Percentiles rank a stretch among this genome's conserved stretches.
phyloP scores from a whole-genome alignment of 2,797 vertebrate genomes.

The Gadopsis bispinosus region DNA sequence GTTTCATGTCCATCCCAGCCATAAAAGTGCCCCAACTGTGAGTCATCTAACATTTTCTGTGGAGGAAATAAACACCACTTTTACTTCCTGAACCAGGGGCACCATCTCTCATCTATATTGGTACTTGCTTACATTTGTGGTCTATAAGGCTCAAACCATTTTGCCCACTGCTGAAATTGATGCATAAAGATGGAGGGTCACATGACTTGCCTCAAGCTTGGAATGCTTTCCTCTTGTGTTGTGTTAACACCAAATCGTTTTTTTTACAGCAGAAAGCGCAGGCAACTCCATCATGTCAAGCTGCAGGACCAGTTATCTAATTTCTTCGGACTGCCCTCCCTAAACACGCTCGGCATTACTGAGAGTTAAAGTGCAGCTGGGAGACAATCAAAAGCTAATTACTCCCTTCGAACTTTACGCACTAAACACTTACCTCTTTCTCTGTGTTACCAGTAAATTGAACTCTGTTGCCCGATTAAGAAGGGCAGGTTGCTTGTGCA shows the following conservation, averaged over 20 bases:
- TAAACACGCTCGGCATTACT: neutral
- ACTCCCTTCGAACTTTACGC: slow-evolving; percentile 49
- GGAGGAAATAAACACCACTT: neutral
- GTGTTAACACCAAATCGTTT: neutral
- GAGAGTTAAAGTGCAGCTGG: slow-evolving; percentile 59
- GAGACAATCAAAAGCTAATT: slow-evolving; percentile 70
- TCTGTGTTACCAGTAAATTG: slow-evolving; percentile 50
- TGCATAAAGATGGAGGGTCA: neutral
- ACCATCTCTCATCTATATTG: neutral
- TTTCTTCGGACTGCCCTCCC: slow-evolving; percentile 9
- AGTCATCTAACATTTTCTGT: neutral
- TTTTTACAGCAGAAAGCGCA: neutral
- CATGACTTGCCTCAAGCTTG: neutral
- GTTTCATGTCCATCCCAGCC: neutral
- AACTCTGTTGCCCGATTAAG: slow-evolving; percentile 47
- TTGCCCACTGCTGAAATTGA: neutral
- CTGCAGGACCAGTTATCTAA: slow-evolving; percentile 24
- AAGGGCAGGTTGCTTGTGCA: slow-evolving; percentile 26
- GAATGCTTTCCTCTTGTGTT: neutral
- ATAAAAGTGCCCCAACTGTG: neutral
- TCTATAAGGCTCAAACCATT: neutral
- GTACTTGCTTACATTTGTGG: neutral
- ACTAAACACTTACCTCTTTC: slow-evolving; percentile 40
- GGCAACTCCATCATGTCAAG: slow-evolving; percentile 17
- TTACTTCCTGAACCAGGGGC: neutral